Percentiles rank a stretch among this genome's conserved stretches.
Evolutionary conservation across 2,797 vertebrate species (phyloP).

Genomic region (Melanotaenia boesemani): DNA sequence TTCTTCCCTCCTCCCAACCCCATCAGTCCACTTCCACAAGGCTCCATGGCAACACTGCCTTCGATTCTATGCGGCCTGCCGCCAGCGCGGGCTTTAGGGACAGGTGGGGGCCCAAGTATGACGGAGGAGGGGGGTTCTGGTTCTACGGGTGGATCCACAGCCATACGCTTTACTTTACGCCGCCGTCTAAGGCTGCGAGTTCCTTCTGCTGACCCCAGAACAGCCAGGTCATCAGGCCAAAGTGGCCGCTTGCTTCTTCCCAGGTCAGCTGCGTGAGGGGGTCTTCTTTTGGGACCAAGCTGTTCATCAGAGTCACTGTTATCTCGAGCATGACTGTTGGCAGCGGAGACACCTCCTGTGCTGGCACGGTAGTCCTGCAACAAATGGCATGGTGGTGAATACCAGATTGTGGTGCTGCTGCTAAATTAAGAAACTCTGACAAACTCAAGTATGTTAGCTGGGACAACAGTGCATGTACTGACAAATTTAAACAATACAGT

Average conservation of each 20-base stretch:
- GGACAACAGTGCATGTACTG: neutral
- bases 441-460: neutral
- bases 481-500: neutral
- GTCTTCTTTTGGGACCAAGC: constrained; percentile 91
- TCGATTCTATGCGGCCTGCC: constrained; percentile 81
- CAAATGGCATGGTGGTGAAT: constrained; percentile 29
- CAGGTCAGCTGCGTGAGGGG: constrained; percentile 85
- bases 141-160: constrained; percentile 91
- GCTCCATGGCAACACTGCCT: constrained; percentile 78
- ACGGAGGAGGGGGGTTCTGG: constrained; percentile 73
- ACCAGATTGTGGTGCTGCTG: constrained; percentile 10
- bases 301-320: constrained; percentile 98
- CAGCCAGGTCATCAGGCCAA: constrained; percentile 91
- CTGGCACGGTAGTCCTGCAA: constrained; percentile 89
- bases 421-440: constrained; percentile 30
- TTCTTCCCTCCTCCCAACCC: constrained; percentile 81
- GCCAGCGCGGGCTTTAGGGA: constrained; percentile 85
- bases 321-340: constrained; percentile 87
- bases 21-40: constrained; percentile 81
- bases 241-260: constrained; percentile 90
- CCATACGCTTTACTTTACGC: constrained; percentile 97
- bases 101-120: constrained; percentile 82
- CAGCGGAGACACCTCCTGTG: constrained; percentile 79
- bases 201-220: constrained; percentile 80
- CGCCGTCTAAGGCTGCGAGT: constrained; percentile 90